Evolutionary conservation across 2,888 invertebrate species (phyloP), one percentile per base, ranked within the genome.

Genomic region (Caenorhabditis angaria): DNA sequence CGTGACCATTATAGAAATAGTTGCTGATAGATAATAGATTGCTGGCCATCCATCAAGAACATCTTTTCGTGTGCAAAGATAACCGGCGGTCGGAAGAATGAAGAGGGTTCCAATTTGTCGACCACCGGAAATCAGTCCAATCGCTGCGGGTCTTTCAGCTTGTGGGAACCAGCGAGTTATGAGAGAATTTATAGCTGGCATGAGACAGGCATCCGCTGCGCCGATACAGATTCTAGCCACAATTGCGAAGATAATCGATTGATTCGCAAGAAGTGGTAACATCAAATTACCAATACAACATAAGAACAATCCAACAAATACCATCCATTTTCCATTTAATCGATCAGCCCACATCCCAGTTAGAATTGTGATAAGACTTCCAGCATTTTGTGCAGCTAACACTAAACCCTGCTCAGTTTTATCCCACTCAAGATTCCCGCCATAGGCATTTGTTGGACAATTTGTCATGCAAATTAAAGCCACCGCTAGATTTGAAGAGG

Each of bases 381-480:
- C 85, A 1, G 83, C 84, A 69, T 86, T 86, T 65, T 85, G 85
- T 25, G 85, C 85, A 2, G 85, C 85, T 55, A 85, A 53, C 6
- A 85, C 84, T 24, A 84, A 73, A 8, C 85, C 85, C 73, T 85
- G 84, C n/a, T 56, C 22, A n/a, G 65, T 61, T 6, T 67, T 65
- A 4, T 68, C 65, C 72, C 72, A 72, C 29, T 72, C 64, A 5
- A 72, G 27, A 1, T 64, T 72, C 0, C 72, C 72, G 10, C 81
- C 81, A 48, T 84, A 83, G n/a, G 81, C 84, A 62, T 84, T 83
- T n/a, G 82, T 65, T 10, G 84, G 83, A 54, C 85, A 85, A 2
- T 79, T 80, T n/a, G 83, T 85, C 85, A 85, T 85, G 65, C 85
- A 85, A 27, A 85, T 85, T n/a, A 85, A 61, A 18, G 84, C 85